phyloP scores from a whole-genome alignment of 2,113 vertebrate genomes.

The Puntigrus tetrazona region DNA sequence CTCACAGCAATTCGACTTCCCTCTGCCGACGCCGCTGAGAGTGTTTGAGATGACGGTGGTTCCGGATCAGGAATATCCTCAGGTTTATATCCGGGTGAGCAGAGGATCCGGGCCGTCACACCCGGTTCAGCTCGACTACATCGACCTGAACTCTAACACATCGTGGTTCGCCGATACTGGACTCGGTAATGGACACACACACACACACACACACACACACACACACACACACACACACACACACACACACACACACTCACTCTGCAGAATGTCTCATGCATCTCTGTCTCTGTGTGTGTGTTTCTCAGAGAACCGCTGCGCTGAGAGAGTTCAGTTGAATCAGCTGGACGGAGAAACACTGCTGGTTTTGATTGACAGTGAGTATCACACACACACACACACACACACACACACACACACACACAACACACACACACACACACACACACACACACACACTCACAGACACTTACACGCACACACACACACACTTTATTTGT shows the following conservation, averaged over 20 bases:
- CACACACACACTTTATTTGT: too few species aligned
- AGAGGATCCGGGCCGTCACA: slow-evolving; percentile 56
- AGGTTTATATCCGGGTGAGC: slow-evolving; percentile 82
- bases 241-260: neutral
- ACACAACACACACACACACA: too few species aligned
- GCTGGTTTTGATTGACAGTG: slow-evolving; percentile 84
- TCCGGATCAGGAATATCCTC: slow-evolving; percentile 82
- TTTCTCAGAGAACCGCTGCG: slow-evolving; percentile 70
- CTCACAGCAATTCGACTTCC: slow-evolving; percentile 85
- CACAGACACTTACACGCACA: too few species aligned
- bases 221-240: neutral
- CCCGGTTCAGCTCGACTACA: slow-evolving; percentile 78
- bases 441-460: too few species aligned
- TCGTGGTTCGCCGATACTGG: slow-evolving; percentile 84
- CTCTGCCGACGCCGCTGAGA: slow-evolving; percentile 79
- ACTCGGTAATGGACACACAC: slow-evolving; percentile 67
- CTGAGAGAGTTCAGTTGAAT: slow-evolving; percentile 79
- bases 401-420: too few species aligned
- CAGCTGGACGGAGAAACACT: slow-evolving; percentile 79
- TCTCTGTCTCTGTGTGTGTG: neutral
- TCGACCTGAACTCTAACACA: slow-evolving; percentile 88
- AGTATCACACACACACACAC: too few species aligned
- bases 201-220: neutral
- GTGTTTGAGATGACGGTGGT: slow-evolving; percentile 83
- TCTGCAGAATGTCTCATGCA: neutral